A percentile compares a stretch with the other conserved stretches of the same genome.
These are phyloP conservation scores for Pollenia griseotomentosa DNA, from an alignment of 2,888 invertebrate species.

Conservation along the genomic window DNA sequence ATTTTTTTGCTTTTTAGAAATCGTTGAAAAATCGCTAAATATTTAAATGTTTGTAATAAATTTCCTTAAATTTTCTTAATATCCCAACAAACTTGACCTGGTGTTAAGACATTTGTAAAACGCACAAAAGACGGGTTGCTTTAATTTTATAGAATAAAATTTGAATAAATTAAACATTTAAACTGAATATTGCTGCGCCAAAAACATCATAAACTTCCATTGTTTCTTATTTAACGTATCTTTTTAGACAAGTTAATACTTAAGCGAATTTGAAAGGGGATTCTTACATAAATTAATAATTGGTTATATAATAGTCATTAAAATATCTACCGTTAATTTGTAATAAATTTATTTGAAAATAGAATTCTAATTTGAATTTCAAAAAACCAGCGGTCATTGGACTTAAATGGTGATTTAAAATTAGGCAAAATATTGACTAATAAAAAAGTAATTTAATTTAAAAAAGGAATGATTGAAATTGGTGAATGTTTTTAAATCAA, in stretches of 20 bases:
- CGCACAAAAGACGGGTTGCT: no score
- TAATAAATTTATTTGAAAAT: background rate
- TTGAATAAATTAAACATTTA: background rate
- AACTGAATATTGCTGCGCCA: background rate
- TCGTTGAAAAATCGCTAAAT: no score
- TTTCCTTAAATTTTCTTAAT: no score
- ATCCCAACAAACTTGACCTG: no score
- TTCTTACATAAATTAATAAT: background rate
- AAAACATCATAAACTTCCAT: background rate
- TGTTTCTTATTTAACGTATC: background rate
- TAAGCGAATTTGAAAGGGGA: background rate
- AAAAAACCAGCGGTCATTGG: slow-evolving; percentile 16
- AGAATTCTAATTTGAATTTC: background rate
- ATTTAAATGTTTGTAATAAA: no score
- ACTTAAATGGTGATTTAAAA: background rate
- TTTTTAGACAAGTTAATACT: background rate
- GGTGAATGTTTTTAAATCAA: background rate
- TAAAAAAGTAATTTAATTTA: background rate
- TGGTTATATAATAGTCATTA: slow-evolving; percentile 21
- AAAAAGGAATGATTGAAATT: background rate
- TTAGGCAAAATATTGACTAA: background rate
- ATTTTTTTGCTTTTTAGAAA: no score
- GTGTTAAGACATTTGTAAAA: no score
- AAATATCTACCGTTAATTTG: background rate
- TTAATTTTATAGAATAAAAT: background rate